Conservation (phyloP, 2,113 vertebrate genomes). For the Amblyopsis rosae region DNA sequence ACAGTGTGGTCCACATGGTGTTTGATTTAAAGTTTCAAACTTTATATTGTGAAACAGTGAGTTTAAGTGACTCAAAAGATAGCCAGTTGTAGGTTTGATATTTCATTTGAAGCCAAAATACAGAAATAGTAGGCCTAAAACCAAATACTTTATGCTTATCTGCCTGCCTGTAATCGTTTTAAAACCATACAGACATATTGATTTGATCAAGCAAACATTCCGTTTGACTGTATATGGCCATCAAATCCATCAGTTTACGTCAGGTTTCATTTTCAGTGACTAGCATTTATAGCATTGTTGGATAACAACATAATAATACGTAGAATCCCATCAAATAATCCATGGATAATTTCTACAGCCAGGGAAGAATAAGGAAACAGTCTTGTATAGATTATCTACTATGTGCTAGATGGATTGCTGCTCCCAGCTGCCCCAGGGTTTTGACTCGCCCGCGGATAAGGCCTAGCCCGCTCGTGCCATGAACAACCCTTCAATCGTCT, state of each 20-base stretch:
- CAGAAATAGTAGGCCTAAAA: conserved; percentile 22
- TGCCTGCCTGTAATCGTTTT: conserved; percentile 32
- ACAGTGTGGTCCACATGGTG: conserved; percentile 7
- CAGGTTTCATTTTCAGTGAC: neutral
- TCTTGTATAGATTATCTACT: conserved; percentile 24
- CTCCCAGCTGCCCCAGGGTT: conserved; percentile 7
- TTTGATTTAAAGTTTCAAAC: too few species aligned
- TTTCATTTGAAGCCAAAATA: conserved; percentile 13
- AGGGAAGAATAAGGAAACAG: too few species aligned
- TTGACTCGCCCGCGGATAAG: conserved; percentile 19
- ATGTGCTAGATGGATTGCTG: conserved; percentile 21
- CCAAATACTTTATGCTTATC: conserved; percentile 28
- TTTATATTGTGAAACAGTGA: too few species aligned
- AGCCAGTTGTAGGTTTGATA: conserved; percentile 37
- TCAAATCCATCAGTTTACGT: too few species aligned
- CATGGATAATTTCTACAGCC: too few species aligned
- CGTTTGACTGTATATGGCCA: too few species aligned
- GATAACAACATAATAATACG: conserved; percentile 5
- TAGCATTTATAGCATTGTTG: neutral
- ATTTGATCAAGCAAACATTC: conserved; percentile 29
- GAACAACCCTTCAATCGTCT: conserved; percentile 29
- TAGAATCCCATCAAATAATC: neutral
- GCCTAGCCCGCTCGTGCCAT: conserved; percentile 33
- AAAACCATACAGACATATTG: conserved; percentile 54
- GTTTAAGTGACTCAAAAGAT: conserved; percentile 25